Conservation (phyloP, 2,888 invertebrate species). For the Sinelater perroti region DNA sequence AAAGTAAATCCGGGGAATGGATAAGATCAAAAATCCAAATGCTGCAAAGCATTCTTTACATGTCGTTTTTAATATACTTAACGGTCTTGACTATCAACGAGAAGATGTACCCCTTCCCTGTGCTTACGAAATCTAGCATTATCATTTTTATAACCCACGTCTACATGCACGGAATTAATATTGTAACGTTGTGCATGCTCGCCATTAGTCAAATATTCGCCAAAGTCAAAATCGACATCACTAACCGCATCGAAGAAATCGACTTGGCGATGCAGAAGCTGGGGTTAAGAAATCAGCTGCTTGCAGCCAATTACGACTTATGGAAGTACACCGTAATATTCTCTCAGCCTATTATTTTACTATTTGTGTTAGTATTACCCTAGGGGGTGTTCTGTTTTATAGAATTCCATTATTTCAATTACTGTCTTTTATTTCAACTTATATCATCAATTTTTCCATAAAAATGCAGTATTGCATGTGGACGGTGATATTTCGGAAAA, state of each 20-base stretch:
- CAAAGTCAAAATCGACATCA: constrained; percentile 17
- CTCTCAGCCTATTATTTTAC: not conserved
- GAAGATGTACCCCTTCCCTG: not conserved
- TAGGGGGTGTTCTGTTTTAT: not conserved
- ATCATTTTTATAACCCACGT: constrained; percentile 24
- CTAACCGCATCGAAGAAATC: constrained; percentile 18
- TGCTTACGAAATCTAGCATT: constrained; percentile 23
- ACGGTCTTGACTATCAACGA: not conserved
- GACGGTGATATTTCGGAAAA: constrained; percentile 19
- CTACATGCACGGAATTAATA: constrained; percentile 15
- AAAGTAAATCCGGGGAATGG: constrained; percentile 11
- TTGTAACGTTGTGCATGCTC: constrained; percentile 24
- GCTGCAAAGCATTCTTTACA: constrained; percentile 8
- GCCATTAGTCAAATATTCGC: constrained; percentile 21
- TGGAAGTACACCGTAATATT: constrained; percentile 9
- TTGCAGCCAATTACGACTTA: constrained; percentile 25
- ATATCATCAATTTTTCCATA: constrained; percentile 18
- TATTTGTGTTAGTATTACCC: not conserved
- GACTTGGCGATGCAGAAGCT: constrained; percentile 22
- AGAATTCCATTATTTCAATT: constrained; percentile 3
- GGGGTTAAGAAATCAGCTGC: constrained; percentile 14
- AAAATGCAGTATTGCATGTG: constrained; percentile 33
- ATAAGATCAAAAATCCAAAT: constrained; percentile 1
- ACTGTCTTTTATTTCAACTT: not conserved
- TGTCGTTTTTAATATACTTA: not conserved